Evolutionary conservation across 2,797 vertebrate genomes (phyloP).

Genomic region (Notoglanidium macrostoma): DNA sequence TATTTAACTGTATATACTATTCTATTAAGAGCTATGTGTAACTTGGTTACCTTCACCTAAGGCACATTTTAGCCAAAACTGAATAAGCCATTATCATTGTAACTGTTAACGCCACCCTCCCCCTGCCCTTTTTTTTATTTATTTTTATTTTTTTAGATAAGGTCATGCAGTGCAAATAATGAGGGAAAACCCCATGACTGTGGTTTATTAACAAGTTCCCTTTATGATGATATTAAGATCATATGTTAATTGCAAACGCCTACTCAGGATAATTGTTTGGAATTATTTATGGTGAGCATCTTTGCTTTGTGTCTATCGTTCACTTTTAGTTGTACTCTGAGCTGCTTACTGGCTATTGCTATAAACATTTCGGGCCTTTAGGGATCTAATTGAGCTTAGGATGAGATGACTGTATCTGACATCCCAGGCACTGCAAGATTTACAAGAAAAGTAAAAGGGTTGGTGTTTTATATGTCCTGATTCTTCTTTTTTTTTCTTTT

Average conservation of each 20-base stretch:
- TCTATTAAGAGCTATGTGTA: conserved; percentile 17
- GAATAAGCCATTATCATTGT: background rate
- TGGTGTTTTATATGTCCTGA: background rate
- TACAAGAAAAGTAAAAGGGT: background rate
- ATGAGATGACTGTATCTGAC: background rate
- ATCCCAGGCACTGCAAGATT: background rate
- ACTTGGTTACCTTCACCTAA: conserved; percentile 18
- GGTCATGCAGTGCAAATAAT: background rate
- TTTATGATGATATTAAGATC: background rate
- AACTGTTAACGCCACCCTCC: conserved; percentile 47
- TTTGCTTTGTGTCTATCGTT: background rate
- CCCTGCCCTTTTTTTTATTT: conserved; percentile 9
- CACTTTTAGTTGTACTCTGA: background rate
- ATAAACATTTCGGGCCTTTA: background rate
- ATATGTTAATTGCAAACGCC: background rate
- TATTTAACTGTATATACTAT: background rate
- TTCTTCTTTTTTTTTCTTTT: background rate
- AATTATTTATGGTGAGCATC: background rate
- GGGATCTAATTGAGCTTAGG: conserved; percentile 14
- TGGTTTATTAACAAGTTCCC: background rate
- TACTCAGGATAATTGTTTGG: background rate
- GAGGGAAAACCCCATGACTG: background rate
- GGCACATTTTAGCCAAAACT: conserved; percentile 48
- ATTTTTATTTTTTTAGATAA: too few relatives aligned
- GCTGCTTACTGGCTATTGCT: background rate